These are phyloP conservation scores for Semibalanus balanoides DNA, from an alignment of 1,140 invertebrate species.

Conservation along the genomic window DNA sequence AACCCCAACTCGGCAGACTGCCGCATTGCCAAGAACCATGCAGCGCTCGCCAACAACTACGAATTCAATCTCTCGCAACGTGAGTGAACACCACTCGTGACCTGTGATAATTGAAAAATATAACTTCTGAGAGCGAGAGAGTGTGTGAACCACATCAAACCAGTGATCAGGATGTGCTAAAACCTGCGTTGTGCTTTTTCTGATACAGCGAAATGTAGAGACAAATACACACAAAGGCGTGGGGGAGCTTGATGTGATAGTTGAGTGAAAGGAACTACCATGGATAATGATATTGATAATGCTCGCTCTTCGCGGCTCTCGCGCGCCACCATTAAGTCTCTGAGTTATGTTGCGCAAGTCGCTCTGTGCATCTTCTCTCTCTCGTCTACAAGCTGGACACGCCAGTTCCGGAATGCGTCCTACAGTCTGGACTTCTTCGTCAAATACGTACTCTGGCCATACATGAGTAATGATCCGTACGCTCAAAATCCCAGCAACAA, in stretches of 20 bases:
- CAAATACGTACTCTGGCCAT: not conserved
- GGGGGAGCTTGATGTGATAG: no score
- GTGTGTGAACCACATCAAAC: not conserved
- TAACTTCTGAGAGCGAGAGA: not conserved
- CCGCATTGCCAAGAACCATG: not conserved
- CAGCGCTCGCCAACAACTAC: not conserved
- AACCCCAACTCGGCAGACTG: not conserved
- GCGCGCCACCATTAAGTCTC: no score
- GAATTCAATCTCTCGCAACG: not conserved
- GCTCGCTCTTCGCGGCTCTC: no score
- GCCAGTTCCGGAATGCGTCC: not conserved
- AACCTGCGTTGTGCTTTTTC: not conserved
- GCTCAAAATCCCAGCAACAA: not conserved
- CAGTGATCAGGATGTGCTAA: not conserved
- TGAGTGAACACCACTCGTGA: no score
- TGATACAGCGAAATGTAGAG: not conserved
- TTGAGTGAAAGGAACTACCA: no score
- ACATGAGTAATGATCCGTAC: not conserved
- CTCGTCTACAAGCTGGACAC: no score
- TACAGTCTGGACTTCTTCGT: not conserved
- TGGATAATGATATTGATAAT: no score
- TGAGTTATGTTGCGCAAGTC: no score
- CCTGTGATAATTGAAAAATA: no score
- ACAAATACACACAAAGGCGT: no score
- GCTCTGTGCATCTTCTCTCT: no score